A percentile compares a stretch with the other conserved stretches of the same genome.
phyloP scores from a whole-genome alignment of 1,140 invertebrate species.

The Dendrolimus kikuchii region DNA sequence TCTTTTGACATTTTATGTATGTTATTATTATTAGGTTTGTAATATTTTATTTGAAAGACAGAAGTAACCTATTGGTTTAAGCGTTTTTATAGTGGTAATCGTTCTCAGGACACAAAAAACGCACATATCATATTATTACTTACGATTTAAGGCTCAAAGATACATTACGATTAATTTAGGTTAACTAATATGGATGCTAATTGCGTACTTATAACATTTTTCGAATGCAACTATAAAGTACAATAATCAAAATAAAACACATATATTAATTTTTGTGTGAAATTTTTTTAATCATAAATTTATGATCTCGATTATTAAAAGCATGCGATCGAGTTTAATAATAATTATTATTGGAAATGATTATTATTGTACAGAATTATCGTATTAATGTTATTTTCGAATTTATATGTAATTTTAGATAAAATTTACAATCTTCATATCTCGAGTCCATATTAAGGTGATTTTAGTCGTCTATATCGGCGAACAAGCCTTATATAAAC shows the following conservation, averaged over 20 bases:
- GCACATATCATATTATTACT: constrained; percentile 33
- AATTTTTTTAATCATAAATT: constrained; percentile 44
- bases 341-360: constrained; percentile 30
- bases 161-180: constrained; percentile 29
- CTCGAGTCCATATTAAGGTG: no score
- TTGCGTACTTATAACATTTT: constrained; percentile 50
- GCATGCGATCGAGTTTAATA: constrained; percentile 31
- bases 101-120: constrained; percentile 15
- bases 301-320: constrained; percentile 46
- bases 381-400: constrained; percentile 49
- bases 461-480: no score
- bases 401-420: constrained; percentile 61
- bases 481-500: no score
- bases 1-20: constrained; percentile 20
- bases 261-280: constrained; percentile 47
- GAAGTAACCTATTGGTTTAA: no score
- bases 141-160: constrained; percentile 35
- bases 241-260: constrained; percentile 42
- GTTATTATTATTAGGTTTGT: constrained; percentile 25
- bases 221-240: constrained; percentile 56
- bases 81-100: not conserved
- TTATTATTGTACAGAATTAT: constrained; percentile 30
- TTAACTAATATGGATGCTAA: constrained; percentile 19
- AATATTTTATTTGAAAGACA: constrained; percentile 3
- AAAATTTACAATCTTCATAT: constrained; percentile 34